Conservation (phyloP, 1,140 invertebrate species). For the Amphibalanus amphitrite region DNA sequence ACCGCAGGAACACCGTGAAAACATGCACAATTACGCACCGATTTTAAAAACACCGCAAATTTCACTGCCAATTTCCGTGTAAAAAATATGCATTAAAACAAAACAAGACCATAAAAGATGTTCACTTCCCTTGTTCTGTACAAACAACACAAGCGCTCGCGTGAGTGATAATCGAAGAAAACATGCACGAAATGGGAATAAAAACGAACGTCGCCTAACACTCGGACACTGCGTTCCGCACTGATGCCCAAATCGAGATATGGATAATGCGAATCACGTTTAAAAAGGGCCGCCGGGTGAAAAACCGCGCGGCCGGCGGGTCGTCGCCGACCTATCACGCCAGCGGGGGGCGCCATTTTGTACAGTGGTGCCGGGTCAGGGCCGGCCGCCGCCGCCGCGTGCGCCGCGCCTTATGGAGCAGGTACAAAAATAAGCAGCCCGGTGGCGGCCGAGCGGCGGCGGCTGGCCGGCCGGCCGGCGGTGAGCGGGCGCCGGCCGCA, state of each 20-base stretch:
- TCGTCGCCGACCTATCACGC: too few relatives aligned
- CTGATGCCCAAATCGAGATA: background rate
- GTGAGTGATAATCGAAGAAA: background rate
- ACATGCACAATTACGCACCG: background rate
- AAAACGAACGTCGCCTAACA: background rate
- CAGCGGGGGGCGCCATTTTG: background rate
- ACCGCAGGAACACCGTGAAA: background rate
- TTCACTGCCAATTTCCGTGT: background rate
- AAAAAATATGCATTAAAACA: background rate
- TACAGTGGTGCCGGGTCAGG: background rate
- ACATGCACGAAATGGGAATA: background rate
- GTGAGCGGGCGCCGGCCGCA: too few relatives aligned
- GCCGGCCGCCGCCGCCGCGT: too few relatives aligned
- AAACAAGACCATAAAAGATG: background rate
- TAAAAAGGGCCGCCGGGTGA: background rate
- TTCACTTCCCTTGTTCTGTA: background rate
- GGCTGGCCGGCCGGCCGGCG: too few relatives aligned
- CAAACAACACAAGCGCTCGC: background rate
- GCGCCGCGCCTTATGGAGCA: background rate
- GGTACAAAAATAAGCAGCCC: background rate
- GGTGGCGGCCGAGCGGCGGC: background rate
- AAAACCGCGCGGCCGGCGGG: background rate
- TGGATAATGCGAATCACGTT: background rate
- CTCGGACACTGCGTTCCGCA: background rate
- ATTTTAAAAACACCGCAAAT: background rate